phyloP scores from a whole-genome alignment of 1,140 invertebrate genomes.

The Metopolophium dirhodum region DNA sequence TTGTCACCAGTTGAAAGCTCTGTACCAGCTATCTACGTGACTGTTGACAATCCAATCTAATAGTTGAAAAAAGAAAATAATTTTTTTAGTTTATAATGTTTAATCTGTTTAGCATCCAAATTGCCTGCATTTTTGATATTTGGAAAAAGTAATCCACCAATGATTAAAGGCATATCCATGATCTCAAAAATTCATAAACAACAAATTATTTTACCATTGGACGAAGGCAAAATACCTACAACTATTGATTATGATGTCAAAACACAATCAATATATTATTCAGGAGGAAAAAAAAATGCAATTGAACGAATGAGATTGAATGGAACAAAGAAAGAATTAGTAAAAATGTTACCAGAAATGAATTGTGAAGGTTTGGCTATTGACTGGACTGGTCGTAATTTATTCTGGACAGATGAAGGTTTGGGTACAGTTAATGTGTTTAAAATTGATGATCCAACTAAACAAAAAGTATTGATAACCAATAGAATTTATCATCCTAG shows the following conservation, averaged over 20 bases:
- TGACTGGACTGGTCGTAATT: slow-evolving; percentile 79
- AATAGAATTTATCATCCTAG: slow-evolving; percentile 68
- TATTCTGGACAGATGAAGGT: slow-evolving; percentile 83
- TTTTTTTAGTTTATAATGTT: not conserved
- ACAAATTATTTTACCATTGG: slow-evolving; percentile 73
- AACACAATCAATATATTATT: slow-evolving; percentile 74
- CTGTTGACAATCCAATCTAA: not conserved
- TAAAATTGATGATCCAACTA: slow-evolving; percentile 65
- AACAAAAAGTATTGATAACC: slow-evolving; percentile 67
- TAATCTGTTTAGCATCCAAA: slow-evolving; percentile 63
- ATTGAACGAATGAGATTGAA: slow-evolving; percentile 65
- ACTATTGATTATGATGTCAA: slow-evolving; percentile 74
- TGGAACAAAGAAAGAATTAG: slow-evolving; percentile 62
- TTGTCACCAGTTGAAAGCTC: not conserved
- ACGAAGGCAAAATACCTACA: slow-evolving; percentile 69
- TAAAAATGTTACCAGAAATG: slow-evolving; percentile 64
- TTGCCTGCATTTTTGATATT: slow-evolving; percentile 70
- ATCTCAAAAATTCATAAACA: slow-evolving; percentile 61
- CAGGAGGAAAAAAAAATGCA: slow-evolving; percentile 66
- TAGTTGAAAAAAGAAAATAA: not conserved
- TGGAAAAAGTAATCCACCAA: slow-evolving; percentile 69
- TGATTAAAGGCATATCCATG: slow-evolving; percentile 70
- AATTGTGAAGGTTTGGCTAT: slow-evolving; percentile 76
- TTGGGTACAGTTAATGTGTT: slow-evolving; percentile 65
- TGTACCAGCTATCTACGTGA: not conserved